Percentiles rank a stretch among this genome's conserved stretches.
Conservation (phyloP, 1,140 invertebrate species). For the Drosophila nigrodunni region DNA sequence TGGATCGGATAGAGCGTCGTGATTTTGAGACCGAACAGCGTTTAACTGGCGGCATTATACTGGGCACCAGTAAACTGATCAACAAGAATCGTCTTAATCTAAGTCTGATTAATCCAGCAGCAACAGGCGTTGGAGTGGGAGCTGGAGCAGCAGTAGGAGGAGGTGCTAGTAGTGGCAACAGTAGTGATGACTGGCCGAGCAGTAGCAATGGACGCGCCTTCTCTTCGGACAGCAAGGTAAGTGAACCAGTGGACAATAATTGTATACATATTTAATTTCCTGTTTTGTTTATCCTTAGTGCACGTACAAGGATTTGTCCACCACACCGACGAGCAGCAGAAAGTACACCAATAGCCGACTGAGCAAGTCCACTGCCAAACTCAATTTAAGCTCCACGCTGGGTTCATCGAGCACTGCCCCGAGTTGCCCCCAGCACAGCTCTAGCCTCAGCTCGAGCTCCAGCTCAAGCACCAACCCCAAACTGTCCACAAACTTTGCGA, state of each 20-base stretch:
- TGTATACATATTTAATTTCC: background rate
- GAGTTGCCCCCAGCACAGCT: slow-evolving; percentile 42
- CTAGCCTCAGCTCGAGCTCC: slow-evolving; percentile 1
- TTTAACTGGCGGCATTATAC: slow-evolving; percentile 75
- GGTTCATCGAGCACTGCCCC: slow-evolving; percentile 10
- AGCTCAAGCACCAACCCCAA: slow-evolving; percentile 15
- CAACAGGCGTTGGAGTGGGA: background rate
- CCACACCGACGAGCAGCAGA: slow-evolving; percentile 81
- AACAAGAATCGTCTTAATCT: slow-evolving; percentile 76
- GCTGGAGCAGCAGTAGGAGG: background rate
- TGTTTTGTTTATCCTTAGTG: slow-evolving; percentile 37
- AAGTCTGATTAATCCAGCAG: slow-evolving; percentile 74
- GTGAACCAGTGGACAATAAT: background rate
- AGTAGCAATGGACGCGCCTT: slow-evolving; percentile 73
- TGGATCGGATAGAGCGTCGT: slow-evolving; percentile 80
- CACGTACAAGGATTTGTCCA: slow-evolving; percentile 78
- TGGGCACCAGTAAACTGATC: slow-evolving; percentile 69
- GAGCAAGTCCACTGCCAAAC: slow-evolving; percentile 84
- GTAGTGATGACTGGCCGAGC: slow-evolving; percentile 75
- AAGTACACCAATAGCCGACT: slow-evolving; percentile 74
- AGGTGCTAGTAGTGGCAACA: slow-evolving; percentile 17
- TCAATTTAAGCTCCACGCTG: slow-evolving; percentile 72
- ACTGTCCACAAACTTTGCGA: slow-evolving; percentile 12
- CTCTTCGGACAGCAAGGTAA: slow-evolving; percentile 80
- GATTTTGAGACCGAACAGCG: slow-evolving; percentile 83